These are phyloP conservation scores for Trichonephila inaurata DNA, from an alignment of 1,140 invertebrate species.

Conservation along the genomic window DNA sequence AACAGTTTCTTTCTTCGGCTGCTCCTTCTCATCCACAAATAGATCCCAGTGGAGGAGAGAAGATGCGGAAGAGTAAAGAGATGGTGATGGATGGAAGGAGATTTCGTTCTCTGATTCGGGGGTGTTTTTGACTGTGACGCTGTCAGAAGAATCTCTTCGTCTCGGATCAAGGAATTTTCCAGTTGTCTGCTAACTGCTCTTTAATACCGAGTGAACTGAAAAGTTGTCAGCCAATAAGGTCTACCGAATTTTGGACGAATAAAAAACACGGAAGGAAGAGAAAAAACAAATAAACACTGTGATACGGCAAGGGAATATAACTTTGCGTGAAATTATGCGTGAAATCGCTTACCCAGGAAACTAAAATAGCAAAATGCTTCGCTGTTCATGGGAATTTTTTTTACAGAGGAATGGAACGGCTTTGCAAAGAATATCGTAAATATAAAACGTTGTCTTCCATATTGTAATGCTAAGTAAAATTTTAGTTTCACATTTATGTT, in stretches of 20 bases:
- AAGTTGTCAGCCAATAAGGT: background rate
- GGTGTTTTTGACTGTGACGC: background rate
- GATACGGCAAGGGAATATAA: background rate
- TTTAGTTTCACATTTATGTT: too few species aligned
- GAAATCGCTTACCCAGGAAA: background rate
- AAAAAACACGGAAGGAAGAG: background rate
- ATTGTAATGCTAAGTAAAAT: too few species aligned
- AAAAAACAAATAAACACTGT: background rate
- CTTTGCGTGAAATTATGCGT: background rate
- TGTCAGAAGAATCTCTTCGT: background rate
- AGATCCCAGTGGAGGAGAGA: slow-evolving; percentile 1
- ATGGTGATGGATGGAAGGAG: slow-evolving; percentile 13
- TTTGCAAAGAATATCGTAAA: too few species aligned
- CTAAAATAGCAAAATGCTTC: background rate
- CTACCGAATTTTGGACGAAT: background rate
- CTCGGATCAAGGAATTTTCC: background rate
- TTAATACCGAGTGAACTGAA: background rate
- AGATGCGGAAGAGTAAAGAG: background rate
- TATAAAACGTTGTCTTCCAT: too few species aligned
- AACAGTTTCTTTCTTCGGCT: background rate
- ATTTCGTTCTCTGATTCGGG: background rate
- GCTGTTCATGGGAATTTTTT: background rate
- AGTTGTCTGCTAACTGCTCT: slow-evolving; percentile 37
- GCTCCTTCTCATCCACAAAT: background rate
- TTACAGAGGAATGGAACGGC: background rate